These are phyloP conservation scores for Noctua janthe DNA, from an alignment of 2,888 invertebrate species.

Conservation along the genomic window DNA sequence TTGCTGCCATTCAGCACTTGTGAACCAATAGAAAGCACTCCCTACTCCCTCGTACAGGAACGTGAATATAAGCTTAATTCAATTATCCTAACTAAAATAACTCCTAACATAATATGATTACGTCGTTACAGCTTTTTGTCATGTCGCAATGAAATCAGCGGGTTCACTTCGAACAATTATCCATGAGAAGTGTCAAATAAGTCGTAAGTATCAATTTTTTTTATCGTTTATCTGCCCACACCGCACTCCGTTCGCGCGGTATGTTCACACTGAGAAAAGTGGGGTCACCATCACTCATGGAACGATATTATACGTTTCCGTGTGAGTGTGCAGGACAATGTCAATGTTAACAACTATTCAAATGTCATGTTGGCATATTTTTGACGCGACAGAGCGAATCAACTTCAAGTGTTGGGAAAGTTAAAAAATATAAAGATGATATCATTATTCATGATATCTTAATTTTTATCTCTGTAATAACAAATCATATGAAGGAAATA, in stretches of 20 bases:
- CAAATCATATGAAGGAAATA: not conserved
- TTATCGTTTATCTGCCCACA: not conserved
- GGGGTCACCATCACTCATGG: not conserved
- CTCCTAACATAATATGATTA: slow-evolving; percentile 60
- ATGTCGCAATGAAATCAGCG: not conserved
- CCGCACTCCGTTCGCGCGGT: fast-evolving
- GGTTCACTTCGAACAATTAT: not conserved
- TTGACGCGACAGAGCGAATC: no score
- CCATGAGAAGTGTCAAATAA: not conserved
- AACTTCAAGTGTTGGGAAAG: not conserved
- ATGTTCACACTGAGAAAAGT: not conserved
- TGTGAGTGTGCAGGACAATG: not conserved
- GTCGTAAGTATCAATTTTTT: not conserved
- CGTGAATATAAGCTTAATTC: slow-evolving; percentile 46
- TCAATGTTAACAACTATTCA: not conserved
- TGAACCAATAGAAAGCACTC: not conserved
- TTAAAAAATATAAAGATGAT: not conserved
- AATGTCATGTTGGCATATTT: not conserved
- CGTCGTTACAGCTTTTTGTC: slow-evolving; percentile 42
- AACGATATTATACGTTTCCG: not conserved
- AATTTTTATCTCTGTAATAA: not conserved
- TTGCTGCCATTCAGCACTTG: not conserved
- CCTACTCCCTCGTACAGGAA: not conserved
- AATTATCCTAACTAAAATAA: slow-evolving; percentile 64
- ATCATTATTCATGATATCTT: not conserved